Evolutionary conservation across 1,140 invertebrate genomes (phyloP), one percentile per base, ranked within the genome.

Genomic region (Drosophila bocqueti): DNA sequence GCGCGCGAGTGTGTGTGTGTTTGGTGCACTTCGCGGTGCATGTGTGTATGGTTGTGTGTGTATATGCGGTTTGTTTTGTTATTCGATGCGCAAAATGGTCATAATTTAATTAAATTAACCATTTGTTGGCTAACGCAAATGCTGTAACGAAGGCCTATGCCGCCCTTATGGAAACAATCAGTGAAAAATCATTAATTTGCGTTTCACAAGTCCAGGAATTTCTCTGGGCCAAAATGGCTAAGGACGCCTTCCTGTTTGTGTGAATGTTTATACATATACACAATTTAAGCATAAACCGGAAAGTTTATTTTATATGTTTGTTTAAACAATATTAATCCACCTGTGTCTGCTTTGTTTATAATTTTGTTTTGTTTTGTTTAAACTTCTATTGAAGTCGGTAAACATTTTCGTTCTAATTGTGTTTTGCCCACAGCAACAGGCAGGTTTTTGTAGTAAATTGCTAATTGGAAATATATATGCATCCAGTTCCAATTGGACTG

Each of bases 1-100:
- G 42, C 43, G 58, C 31, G 26, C 18, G 16, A 31, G 36, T 31
- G 21, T 47, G 34, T 57, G 40, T 62, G 24, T 67, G 43, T 57
- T 58, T 63, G 45, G 43, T 61, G 60, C 50, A 61, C 29, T 36
- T 29, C 38, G 52, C 29, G 43, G 55, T 72, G 69, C 66, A 74
- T 61, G 55, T 71, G 52, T 55, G 40, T 36, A 50, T 13, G 49
- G 4, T 11, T 52, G 49, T 52, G 29, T 34, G 26, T 52, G 59
- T 58, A 36, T 74, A 64, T 72, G 68, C 80, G 80, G 68, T 83
- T 83, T 83, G 80, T 83, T 83, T 75, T 83, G 75, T 83, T 83
- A 83, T 83, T 83, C 69, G 80, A 83, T 83, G 75, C 80, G 81
- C 60, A 78, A 82, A 82, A 69, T 61, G 64, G 52, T 46, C 45